Base-by-base conservation (phyloP, 1,140 invertebrate species). In the Sweltsa coloradensis region DNA sequence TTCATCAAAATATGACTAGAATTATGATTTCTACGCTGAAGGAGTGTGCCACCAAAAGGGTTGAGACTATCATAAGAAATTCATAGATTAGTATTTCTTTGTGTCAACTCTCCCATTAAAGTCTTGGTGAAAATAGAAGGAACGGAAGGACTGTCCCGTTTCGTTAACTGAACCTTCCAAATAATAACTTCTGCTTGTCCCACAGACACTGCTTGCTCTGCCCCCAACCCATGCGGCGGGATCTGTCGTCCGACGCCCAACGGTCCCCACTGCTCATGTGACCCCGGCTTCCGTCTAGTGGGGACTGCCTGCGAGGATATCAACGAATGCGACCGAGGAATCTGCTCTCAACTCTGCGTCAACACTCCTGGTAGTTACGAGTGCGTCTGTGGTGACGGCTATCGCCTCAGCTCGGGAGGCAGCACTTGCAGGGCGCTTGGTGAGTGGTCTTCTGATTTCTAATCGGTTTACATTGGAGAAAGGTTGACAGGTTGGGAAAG, bases 291-390 rank as follows among this genome's bases (percentile, higher is more conserved):
- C 22, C 34, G 34, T 34, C 19, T 61, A 19, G 16, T 14, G 5
- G 44, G 34, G 6, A 51, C 57, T 53, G 53, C 52, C 5, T 50
- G 37, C 23, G 25, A 52, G 49, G 89, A 93, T 63, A 70, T 91
- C 2, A 70, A 91, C 57, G 87, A 91, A 64, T 95, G 91, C 62
- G 51, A 61, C 34, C 57, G 72, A 51, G 81, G 83, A 11, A 57
- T 37, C 18, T 97, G 93, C 59, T 81, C 82, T 29, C 92, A 97
- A 58, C 62, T 68, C 21, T 97, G 93, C 66, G 69, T 74, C 3
- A 96, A 97, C 59, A 82, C 78, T 0, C 56, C 70, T 3, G 93
- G 92, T 1, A 84, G 79, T 4, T 96, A 79, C 62, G 69, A 70
- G 6, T 97, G 93, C 57, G 74, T 75, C 13, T 95, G 94, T 62